Base-by-base conservation (phyloP, 35 echinoderm and acorn worm species). In the Lytechinus pictus region DNA sequence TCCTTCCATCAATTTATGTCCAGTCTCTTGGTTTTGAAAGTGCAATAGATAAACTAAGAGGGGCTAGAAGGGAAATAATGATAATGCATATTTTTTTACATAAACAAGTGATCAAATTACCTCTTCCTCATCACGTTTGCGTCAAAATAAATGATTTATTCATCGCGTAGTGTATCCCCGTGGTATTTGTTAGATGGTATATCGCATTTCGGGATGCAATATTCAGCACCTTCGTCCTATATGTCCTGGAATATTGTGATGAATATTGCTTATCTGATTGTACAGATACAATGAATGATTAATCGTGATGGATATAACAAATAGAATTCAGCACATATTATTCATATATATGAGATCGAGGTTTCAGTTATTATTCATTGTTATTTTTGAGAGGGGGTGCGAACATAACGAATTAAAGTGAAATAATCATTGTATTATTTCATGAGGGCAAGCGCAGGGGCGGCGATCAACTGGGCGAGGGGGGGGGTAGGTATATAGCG, bases 21-120 rank as follows among this genome's bases (percentile, higher is more conserved):
- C 66, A 24, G 66, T 79, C 66, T 24, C 66, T 24, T 79, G 66
- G 21, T 24, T 24, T 14, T n/a, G 66, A 24, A 79, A 24, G 19
- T 16, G 66, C 6, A 79, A 19, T 79, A 71, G 55, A 57, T 11
- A 11, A 11, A 11, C 11, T 57, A 9, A 58, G 66, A 8, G n/a
- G 19, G n/a, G 8, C 66, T 79, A 79, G 19, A 24, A 79, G 66
- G 8, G 66, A 79, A 79, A 79, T 79, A 79, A 79, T 79, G 66
- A 79, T 14, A 79, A 79, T 79, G 66, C 66, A 79, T 79, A n/a
- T 79, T 79, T 7, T 79, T 79, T 16, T 79, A n/a, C 14, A 79
- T 79, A 79, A 79, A 79, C 66, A 79, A 79, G 19, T 14, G 66
- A 79, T 79, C 66, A 79, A 79, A 79, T 79, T n/a, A 79, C 66